phyloP scores from a whole-genome alignment of 2,113 vertebrate genomes.

The Eulemur macaco region DNA sequence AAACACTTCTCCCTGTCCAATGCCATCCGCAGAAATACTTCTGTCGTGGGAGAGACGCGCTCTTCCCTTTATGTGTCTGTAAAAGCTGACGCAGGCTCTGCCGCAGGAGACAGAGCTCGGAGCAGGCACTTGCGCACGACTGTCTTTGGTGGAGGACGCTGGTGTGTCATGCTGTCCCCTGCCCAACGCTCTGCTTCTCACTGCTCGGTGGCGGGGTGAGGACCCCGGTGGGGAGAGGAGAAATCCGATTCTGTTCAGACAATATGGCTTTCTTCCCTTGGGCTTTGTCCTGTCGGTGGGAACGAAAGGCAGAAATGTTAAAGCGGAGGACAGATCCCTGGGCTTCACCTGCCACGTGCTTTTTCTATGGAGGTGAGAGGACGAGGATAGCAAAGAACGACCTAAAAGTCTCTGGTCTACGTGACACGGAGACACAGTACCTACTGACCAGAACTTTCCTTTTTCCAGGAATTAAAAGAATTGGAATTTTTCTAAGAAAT shows the following conservation, averaged over 20 bases:
- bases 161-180: constrained; percentile 69
- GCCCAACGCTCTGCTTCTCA: constrained; percentile 85
- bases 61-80: constrained; percentile 70
- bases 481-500: not conserved
- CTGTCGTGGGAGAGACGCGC: constrained; percentile 46
- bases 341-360: not conserved
- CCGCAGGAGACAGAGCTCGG: constrained; percentile 66
- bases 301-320: not conserved
- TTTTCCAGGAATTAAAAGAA: not conserved
- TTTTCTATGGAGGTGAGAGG: not conserved
- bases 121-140: constrained; percentile 74
- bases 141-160: constrained; percentile 61
- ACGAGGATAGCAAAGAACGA: not conserved
- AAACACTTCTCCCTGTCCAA: constrained; percentile 73
- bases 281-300: constrained; percentile 89
- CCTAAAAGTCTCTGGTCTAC: not conserved
- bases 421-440: not conserved
- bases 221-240: constrained; percentile 90
- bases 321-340: not conserved
- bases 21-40: constrained; percentile 60
- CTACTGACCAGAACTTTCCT: not conserved
- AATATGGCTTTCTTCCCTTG: constrained; percentile 88
- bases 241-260: constrained; percentile 85
- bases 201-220: constrained; percentile 95
- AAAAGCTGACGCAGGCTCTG: constrained; percentile 73